phyloP scores from a whole-genome alignment of 2,797 vertebrate species.

The Typhlichthys subterraneus region DNA sequence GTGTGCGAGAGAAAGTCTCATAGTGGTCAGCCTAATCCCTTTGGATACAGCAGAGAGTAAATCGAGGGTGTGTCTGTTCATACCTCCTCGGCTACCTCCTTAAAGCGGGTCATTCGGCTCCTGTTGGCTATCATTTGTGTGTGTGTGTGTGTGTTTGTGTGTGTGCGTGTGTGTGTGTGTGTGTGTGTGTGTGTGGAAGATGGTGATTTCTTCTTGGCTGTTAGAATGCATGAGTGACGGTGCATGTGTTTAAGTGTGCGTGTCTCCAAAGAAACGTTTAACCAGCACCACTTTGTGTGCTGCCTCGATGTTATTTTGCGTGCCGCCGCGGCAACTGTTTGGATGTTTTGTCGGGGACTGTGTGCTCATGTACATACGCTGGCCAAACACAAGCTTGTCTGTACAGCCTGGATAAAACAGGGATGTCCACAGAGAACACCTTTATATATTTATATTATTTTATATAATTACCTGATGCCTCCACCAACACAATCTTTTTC shows the following conservation, averaged over 20 bases:
- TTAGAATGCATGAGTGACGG: constrained; percentile 20
- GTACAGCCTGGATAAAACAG: background rate
- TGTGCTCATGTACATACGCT: constrained; percentile 18
- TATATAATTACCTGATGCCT: no score
- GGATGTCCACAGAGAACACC: background rate
- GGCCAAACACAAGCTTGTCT: background rate
- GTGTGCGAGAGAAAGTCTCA: constrained; percentile 28
- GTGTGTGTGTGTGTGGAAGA: constrained; percentile 5
- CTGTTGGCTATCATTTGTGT: constrained; percentile 68
- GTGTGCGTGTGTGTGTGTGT: constrained; percentile 7
- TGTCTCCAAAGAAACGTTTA: background rate
- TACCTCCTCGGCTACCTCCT: constrained; percentile 64
- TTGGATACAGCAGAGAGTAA: constrained; percentile 65
- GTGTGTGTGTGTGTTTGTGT: constrained; percentile 23
- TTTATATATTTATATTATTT: no score
- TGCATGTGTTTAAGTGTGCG: background rate
- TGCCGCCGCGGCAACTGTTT: constrained; percentile 1
- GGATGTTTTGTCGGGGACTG: constrained; percentile 25
- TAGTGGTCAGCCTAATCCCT: constrained; percentile 60
- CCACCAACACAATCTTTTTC: no score
- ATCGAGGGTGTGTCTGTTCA: constrained; percentile 75
- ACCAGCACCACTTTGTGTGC: background rate
- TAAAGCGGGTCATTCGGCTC: constrained; percentile 68
- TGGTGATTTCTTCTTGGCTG: constrained; percentile 26
- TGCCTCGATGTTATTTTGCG: no score